Base-by-base conservation (phyloP, 1,140 invertebrate species). In the Bilobella aurantiaca region DNA sequence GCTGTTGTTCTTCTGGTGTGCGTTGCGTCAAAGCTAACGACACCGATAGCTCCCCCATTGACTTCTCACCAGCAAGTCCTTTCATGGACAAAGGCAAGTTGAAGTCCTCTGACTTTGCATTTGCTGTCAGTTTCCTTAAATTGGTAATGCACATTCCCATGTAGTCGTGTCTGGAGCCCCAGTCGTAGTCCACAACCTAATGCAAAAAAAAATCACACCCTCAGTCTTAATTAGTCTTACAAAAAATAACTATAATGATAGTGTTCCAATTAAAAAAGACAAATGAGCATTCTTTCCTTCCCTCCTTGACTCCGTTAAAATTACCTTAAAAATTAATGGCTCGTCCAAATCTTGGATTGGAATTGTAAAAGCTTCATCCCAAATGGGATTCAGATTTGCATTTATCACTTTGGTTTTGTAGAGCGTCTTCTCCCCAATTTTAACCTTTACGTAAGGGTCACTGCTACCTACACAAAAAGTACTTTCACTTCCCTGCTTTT, bases 401-500 rank as follows among this genome's bases (percentile, higher is more conserved):
- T 89, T 87, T 69, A 96, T 88, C 62, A 89, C 94, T 77, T 91
- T 87, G 69, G 91, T 93, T 79, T 97, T 96, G 80, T 96, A 92
- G 65, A 96, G 83, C 70, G 97, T 82, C 46, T 89, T 82, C 46
- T 91, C 90, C 25, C 86, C 87, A 56, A 89, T 83, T 80, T 94
- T 95, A 78, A 99, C 96, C 82, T 98, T 98, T 58, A 98, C 94
- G 78, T 98, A 98, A 16, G 96, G 95, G 82, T 99, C 96, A 78
- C 93, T 97, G 32, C 91, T 88, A 67, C 93, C 94, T 93, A 81
- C 76, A 16, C 14, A 53, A 42, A 8, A 42, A 42, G n/a, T n/a
- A 42, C 37, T n/a, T 12, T 12, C 37, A 42, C 8, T 12, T 8
- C 8, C 8, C 8, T 42, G n/a, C 37, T 42, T 42, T 12, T 23